phyloP scores from a whole-genome alignment of 2,888 invertebrate species.

The Dasypolia templi region DNA sequence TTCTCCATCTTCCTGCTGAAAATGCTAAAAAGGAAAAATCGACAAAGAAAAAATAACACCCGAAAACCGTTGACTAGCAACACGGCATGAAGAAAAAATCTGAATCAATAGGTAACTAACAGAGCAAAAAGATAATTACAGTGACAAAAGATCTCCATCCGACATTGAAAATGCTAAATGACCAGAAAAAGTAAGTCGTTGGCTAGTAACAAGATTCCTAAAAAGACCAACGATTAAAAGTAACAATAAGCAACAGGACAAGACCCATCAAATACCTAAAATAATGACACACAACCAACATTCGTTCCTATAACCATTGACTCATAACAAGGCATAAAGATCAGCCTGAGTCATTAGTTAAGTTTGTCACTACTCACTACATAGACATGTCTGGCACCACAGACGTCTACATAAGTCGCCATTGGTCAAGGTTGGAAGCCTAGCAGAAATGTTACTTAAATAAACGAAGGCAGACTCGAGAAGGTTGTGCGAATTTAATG shows the following conservation, averaged over 20 bases:
- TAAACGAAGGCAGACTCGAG: conserved; percentile 18
- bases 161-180: background rate
- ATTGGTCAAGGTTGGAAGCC: conserved; percentile 52
- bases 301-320: conserved; percentile 35
- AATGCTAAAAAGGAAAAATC: conserved; percentile 12
- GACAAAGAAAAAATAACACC: background rate
- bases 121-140: background rate
- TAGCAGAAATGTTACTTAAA: conserved; percentile 33
- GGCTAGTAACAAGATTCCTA: background rate
- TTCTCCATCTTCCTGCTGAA: background rate
- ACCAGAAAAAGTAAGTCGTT: background rate
- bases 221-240: background rate
- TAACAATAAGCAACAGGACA: background rate
- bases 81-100: background rate
- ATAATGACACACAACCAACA: conserved; percentile 11
- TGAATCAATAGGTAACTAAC: background rate
- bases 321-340: conserved; percentile 34
- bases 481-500: conserved; percentile 38
- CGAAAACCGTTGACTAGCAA: conserved; percentile 24
- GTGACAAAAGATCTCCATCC: background rate
- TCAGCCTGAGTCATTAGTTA: conserved; percentile 49
- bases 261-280: conserved; percentile 8
- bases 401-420: conserved; percentile 32
- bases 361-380: conserved; percentile 32
- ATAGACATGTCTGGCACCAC: conserved; percentile 50